Base-by-base conservation (phyloP, 2,113 vertebrate species). In the Rhinolophus ferrumequinum region DNA sequence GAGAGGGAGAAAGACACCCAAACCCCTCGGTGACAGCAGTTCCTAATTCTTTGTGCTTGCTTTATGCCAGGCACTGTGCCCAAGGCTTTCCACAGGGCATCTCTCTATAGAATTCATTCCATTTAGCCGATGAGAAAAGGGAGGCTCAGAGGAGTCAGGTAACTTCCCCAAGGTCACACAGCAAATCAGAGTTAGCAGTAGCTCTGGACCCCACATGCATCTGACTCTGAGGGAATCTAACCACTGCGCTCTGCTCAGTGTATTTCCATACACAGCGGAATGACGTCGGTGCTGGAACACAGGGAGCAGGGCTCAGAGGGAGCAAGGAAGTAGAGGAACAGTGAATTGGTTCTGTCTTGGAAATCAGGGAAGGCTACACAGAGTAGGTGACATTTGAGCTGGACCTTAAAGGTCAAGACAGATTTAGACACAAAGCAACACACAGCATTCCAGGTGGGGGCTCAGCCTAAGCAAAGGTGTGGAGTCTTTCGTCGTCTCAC, bases 21-120 rank as follows among this genome's bases (percentile, higher is more conserved):
- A 76, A 19, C 15, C 21, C 41, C 2, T 26, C 21, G 3, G 8
- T 1, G 0, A 75, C 13, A 11, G 11, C 47, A 50, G 3, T 28
- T 62, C 9, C 14, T 28, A 26, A 35, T 50, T n/a, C 33, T 52
- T 35, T 35, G 62, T 6, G 8, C 35, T 47, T 19, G 28, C 35
- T 70, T n/a, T 58, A 58, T n/a, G 64, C 28, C 76, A 58, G 15
- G 28, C 18, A 5, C 10, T 15, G 64, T 9, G 8, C 52, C 35
- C 18, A 58, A 24, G 13, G 52, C 52, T 54, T 54, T 18, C 52
- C 10, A 24, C 9, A 3, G 2, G 35, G 19, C 14, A 8, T 47
- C n/a, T 35, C 50, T 54, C 50, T 81, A 56, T 9, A 19, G 18
- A 81, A 70, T 47, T 33, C 21, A 10, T 15, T 69, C 38, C 66